Percentiles rank a stretch among this genome's conserved stretches.
phyloP scores from a whole-genome alignment of 2,113 vertebrate species.

The Monarcha castaneiventris region DNA sequence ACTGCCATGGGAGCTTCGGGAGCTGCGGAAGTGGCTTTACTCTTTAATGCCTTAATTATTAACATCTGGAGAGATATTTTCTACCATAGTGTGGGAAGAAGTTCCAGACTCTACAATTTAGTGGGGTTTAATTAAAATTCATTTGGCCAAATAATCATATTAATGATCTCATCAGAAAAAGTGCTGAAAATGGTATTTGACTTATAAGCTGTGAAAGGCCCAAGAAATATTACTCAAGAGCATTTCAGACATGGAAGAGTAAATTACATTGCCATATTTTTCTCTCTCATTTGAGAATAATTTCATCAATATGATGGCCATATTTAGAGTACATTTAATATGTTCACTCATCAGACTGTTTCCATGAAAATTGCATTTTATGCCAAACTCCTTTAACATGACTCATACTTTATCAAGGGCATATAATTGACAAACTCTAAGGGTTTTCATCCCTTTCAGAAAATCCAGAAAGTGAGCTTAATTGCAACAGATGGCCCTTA shows the following conservation, averaged over 20 bases:
- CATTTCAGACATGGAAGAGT: not conserved
- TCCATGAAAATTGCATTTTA: not conserved
- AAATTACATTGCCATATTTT: not conserved
- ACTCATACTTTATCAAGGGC: constrained; percentile 6
- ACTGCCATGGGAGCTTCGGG: not conserved
- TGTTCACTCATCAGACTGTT: not conserved
- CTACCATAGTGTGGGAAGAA: not conserved
- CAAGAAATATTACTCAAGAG: not conserved
- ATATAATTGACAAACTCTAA: not conserved
- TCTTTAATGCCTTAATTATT: constrained; percentile 55
- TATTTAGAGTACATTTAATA: constrained; percentile 20
- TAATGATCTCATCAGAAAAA: constrained; percentile 17
- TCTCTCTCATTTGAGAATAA: not conserved
- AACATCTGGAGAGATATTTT: constrained; percentile 51
- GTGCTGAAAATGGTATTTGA: not conserved
- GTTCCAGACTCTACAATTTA: not conserved
- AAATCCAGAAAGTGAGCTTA: not conserved
- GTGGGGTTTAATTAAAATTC: not conserved
- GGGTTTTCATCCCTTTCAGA: constrained; percentile 1
- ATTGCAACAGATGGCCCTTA: not conserved
- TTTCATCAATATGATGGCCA: not conserved
- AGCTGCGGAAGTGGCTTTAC: constrained; percentile 43
- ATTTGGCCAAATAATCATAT: not conserved
- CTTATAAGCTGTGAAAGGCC: not conserved
- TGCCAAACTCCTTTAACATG: constrained; percentile 32